These are phyloP conservation scores for Lepidostoma basale DNA, from an alignment of 1,140 invertebrate genomes.

Conservation along the genomic window DNA sequence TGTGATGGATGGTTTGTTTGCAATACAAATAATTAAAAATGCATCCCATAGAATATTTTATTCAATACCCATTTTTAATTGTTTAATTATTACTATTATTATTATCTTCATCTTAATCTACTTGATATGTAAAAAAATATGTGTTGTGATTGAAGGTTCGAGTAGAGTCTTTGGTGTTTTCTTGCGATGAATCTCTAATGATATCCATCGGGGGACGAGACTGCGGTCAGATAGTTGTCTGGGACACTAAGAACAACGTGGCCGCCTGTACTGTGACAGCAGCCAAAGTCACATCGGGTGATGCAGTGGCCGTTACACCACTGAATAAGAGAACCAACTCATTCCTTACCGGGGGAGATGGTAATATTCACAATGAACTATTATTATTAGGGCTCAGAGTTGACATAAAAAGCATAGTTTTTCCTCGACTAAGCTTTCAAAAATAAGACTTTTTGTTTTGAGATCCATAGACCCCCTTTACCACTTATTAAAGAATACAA, in stretches of 20 bases:
- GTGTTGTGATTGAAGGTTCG: slow-evolving; percentile 65
- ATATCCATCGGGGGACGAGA: slow-evolving; percentile 88
- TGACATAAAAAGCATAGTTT: too few species aligned
- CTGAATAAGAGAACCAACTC: slow-evolving; percentile 64
- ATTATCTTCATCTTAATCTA: not conserved
- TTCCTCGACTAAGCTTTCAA: not conserved
- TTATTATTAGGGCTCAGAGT: too few species aligned
- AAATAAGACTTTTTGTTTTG: too few species aligned
- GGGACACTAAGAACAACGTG: slow-evolving; percentile 68
- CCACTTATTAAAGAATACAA: too few species aligned
- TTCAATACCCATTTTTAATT: too few species aligned
- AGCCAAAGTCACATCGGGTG: slow-evolving; percentile 69
- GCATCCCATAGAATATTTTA: too few species aligned
- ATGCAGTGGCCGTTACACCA: slow-evolving; percentile 65
- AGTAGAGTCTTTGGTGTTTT: slow-evolving; percentile 82
- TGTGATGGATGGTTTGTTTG: too few species aligned
- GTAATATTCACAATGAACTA: slow-evolving; percentile 52
- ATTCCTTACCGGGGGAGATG: slow-evolving; percentile 76
- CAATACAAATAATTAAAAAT: too few species aligned
- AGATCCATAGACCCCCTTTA: too few species aligned
- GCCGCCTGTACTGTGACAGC: slow-evolving; percentile 71
- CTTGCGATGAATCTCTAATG: slow-evolving; percentile 78
- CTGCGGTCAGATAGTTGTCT: slow-evolving; percentile 81
- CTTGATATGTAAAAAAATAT: not conserved
- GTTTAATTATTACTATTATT: not conserved